Evolutionary conservation across 2,113 vertebrate genomes (phyloP), one percentile per base, ranked within the genome.

Genomic region (Gymnocephalus cernua): DNA sequence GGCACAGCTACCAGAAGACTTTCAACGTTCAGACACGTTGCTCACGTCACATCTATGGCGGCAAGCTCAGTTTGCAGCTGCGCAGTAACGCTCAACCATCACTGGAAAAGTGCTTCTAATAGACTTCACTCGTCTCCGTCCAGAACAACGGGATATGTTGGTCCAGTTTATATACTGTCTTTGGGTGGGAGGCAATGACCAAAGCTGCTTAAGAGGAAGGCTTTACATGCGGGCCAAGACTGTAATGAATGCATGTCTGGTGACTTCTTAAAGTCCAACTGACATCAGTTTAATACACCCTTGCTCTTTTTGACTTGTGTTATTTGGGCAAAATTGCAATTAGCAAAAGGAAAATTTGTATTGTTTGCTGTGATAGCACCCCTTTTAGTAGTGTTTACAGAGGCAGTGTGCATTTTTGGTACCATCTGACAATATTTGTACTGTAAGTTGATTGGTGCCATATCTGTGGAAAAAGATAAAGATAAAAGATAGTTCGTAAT

Each of bases 201-300:
- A 69, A 64, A 81, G 73, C 56, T 50, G 32, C 51, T 78, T 63
- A 3, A 8, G 64, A 84, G 74, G 54, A 79, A 74, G 14, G 71
- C 64, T 53, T 59, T 38, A 54, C 45, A 41, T 48, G 8, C 19
- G 56, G 68, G 58, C 76, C 74, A 77, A 73, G 44, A 32, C 45
- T 15, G 21, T 4, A 47, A 23, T 53, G 2, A 63, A 44, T 27
- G 23, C 18, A 15, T 44, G 27, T 54, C 35, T 76, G 61, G 18
- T 19, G 16, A 54, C 61, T 29, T 75, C n/a, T 48, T 27, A 18
- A 77, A 58, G 64, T 68, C 38, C 8, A 48, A 27, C 25, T 19
- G 5, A 18, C 65, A 35, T 0, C 12, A 38, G 9, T 38, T 38
- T 10, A 38, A 38, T 10, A 38, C 8, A 38, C 10, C 38, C 38